A percentile compares a stretch with the other conserved stretches of the same genome.
phyloP scores from a whole-genome alignment of 2,113 vertebrate genomes.

The Chamaetylas fuelleborni region DNA sequence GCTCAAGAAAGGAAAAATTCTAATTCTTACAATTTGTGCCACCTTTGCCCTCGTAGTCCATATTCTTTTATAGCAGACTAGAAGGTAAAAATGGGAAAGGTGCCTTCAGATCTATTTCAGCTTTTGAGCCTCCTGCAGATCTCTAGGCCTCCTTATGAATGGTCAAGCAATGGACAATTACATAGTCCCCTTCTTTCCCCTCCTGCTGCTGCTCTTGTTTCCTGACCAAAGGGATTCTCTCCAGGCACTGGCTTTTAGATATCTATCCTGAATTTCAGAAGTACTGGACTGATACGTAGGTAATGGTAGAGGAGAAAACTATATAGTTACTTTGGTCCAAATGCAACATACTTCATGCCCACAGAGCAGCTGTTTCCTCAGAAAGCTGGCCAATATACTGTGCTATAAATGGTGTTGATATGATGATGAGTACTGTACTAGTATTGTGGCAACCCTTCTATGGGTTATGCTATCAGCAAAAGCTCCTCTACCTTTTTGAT shows the following conservation, averaged over 20 bases:
- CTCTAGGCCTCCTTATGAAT: neutral
- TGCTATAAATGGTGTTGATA: neutral
- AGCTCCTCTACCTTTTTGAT: neutral
- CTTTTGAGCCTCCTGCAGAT: neutral
- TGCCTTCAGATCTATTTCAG: neutral
- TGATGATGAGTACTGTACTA: neutral
- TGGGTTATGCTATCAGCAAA: neutral
- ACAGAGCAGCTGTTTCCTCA: neutral
- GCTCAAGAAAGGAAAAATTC: neutral
- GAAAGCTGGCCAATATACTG: neutral
- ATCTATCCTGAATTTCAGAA: neutral
- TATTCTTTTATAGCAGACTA: neutral
- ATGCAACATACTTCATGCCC: neutral
- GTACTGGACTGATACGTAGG: neutral
- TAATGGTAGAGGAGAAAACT: neutral
- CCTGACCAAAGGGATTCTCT: neutral
- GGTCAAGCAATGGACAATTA: neutral
- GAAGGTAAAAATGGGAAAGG: neutral
- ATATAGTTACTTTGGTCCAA: neutral
- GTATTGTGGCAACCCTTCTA: neutral
- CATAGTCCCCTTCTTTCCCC: neutral
- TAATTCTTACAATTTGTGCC: neutral
- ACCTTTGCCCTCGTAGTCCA: fast-evolving
- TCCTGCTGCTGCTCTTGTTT: neutral
- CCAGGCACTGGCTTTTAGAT: neutral